These are phyloP conservation scores for Cyanoramphus novaezelandiae DNA, from an alignment of 2,113 vertebrate genomes.

Conservation along the genomic window DNA sequence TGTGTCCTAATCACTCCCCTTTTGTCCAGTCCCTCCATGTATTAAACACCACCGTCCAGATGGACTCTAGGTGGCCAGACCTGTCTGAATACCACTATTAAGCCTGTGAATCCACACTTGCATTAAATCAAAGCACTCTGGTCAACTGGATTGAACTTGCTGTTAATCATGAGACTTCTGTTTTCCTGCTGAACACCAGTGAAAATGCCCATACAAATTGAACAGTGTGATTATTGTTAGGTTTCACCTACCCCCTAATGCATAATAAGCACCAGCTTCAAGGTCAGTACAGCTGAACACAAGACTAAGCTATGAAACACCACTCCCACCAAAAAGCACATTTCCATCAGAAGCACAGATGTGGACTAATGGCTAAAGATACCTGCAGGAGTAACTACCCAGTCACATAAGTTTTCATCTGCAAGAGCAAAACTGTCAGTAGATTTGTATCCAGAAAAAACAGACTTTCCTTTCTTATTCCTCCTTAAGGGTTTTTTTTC, in stretches of 20 bases:
- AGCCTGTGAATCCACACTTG: background rate
- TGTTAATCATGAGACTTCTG: background rate
- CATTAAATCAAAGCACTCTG: background rate
- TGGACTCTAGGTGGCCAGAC: background rate
- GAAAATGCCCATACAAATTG: background rate
- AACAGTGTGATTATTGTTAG: background rate
- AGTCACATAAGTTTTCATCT: accelerated
- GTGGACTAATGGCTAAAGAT: background rate
- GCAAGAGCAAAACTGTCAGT: background rate
- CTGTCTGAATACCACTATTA: background rate
- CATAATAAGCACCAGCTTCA: background rate
- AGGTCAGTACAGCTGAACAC: background rate
- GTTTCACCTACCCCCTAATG: background rate
- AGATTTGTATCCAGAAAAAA: background rate
- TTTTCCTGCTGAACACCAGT: accelerated
- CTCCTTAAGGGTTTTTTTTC: background rate
- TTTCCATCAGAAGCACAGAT: background rate
- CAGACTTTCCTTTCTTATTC: background rate
- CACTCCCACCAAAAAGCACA: background rate
- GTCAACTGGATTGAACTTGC: accelerated
- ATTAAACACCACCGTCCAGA: background rate
- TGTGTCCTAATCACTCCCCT: background rate
- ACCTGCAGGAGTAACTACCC: background rate
- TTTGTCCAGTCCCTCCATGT: background rate
- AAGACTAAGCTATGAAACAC: background rate